A percentile compares a stretch with the other conserved stretches of the same genome.
Conservation (phyloP, 2,888 invertebrate species). For the Himalopsyche japonica region DNA sequence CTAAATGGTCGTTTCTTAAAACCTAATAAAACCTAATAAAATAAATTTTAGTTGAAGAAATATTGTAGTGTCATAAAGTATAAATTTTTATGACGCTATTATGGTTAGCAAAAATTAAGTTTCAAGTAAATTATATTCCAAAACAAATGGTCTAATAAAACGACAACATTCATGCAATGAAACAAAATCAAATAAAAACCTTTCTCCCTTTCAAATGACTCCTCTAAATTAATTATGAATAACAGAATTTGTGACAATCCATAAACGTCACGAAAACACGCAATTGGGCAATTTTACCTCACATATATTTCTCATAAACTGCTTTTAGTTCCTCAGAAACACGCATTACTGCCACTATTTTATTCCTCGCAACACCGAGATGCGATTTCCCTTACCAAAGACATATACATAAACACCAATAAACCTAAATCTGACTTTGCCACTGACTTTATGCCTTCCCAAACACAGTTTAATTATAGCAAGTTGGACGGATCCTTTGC, state of each 20-base stretch:
- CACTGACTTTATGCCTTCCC: constrained; percentile 9
- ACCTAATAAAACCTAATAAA: no score
- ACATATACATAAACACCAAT: constrained; percentile 40
- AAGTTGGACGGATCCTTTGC: constrained; percentile 7
- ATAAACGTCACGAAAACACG: neutral
- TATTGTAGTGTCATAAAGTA: no score
- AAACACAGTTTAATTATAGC: constrained; percentile 29
- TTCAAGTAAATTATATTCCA: no score
- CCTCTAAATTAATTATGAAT: neutral
- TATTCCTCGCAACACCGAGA: neutral
- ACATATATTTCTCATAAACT: constrained; percentile 31
- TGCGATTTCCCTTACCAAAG: neutral
- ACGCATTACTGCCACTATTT: constrained; percentile 37
- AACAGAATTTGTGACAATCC: neutral
- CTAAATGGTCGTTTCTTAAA: no score
- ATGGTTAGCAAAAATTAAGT: no score
- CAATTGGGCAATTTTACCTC: neutral
- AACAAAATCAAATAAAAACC: no score
- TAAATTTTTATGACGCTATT: no score
- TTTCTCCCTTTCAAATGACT: neutral
- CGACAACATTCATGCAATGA: no score
- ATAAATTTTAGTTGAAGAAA: no score
- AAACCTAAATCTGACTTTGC: constrained; percentile 40
- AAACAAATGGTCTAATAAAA: no score
- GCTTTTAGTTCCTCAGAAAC: constrained; percentile 26